Base-by-base conservation (phyloP, 2,113 vertebrate species). In the Gambusia affinis region DNA sequence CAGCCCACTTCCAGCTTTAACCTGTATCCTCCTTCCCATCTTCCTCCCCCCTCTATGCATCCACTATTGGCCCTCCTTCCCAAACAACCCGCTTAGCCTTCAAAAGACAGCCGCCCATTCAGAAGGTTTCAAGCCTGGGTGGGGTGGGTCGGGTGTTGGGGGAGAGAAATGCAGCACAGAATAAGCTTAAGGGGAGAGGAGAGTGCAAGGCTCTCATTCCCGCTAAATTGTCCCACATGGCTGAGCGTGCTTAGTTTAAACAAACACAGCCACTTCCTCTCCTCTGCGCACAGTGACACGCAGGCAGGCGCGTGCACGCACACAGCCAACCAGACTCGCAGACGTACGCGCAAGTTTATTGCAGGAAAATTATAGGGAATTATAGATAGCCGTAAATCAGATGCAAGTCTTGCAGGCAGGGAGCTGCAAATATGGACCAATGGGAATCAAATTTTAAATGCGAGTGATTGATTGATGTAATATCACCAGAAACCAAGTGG, bases 181-280 rank as follows among this genome's bases (percentile, higher is more conserved):
- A 27, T 70, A 71, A 35, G 73, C 64, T 54, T 42, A 66, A 37
- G 66, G 64, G 28, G 39, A 44, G 12, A 5, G 47, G 47, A 71
- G 68, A n/a, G 71, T 15, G 76, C 35, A 62, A 82, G 68, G 64
- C 75, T 82, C 85, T 88, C 82, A 86, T 93, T 93, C 91, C 90
- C 67, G 89, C 92, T 93, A 94, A 89, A 80, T 89, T 91, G 87
- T 87, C 88, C 88, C 92, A 92, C 91, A 91, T 89, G 87, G 88
- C 82, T 92, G 88, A 91, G 76, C 79, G 87, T 90, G 94, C 94
- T 92, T 88, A 94, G 95, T 94, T 95, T 95, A 94, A 91, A 95
- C 91, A 95, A 95, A 94, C 89, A 95, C 83, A 93, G 90, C 89
- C 88, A 94, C 95, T 96, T 98, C 96, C 96, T 96, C 93, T 89